Percentiles rank a stretch among this genome's conserved stretches.
Evolutionary conservation across 2,113 vertebrate species (phyloP).

Genomic region (Saccopteryx bilineata): DNA sequence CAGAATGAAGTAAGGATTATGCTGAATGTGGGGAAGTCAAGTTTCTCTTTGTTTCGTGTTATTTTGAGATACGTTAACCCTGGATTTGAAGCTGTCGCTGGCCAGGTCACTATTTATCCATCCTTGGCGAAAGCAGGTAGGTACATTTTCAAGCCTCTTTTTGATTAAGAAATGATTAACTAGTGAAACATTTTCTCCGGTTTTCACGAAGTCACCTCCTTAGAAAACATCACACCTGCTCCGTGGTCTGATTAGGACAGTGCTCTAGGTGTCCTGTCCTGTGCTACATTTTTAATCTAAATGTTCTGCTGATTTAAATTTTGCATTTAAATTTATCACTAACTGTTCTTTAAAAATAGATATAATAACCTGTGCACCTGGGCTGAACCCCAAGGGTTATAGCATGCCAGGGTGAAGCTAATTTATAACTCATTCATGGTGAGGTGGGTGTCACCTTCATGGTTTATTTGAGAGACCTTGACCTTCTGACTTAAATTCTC

Average conservation of each 20-base stretch:
- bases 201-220: not conserved
- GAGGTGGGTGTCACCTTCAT: not conserved
- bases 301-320: not conserved
- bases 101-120: slow-evolving; percentile 89
- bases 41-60: slow-evolving; percentile 89
- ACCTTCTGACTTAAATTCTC: not conserved
- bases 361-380: not conserved
- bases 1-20: slow-evolving; percentile 95
- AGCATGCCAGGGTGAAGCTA: not conserved
- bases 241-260: not conserved
- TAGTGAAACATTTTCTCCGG: not conserved
- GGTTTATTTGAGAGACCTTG: not conserved
- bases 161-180: not conserved
- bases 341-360: not conserved
- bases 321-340: not conserved
- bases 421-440: not conserved
- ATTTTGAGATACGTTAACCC: slow-evolving; percentile 94
- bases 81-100: slow-evolving; percentile 86
- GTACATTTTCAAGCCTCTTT: slow-evolving; percentile 69
- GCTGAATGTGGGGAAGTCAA: slow-evolving; percentile 91
- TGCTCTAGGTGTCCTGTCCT: not conserved
- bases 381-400: not conserved
- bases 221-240: not conserved
- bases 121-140: slow-evolving; percentile 90
- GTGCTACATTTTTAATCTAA: not conserved